Base-by-base conservation (phyloP, 92 coral and sea anemone genomes). In the Actinernus sp. region DNA sequence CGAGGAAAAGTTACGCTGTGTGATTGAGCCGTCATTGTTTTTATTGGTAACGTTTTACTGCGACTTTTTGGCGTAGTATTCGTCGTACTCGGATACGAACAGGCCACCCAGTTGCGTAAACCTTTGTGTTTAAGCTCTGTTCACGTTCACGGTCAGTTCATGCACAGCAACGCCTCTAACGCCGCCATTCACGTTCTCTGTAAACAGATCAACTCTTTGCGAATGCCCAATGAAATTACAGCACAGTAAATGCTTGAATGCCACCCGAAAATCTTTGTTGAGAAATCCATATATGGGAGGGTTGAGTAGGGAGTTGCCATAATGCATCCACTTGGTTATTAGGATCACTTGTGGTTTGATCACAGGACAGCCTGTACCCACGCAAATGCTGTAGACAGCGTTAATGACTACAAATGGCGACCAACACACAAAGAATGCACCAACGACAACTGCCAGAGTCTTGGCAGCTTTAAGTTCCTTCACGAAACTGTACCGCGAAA, bases 271-370 rank as follows among this genome's bases (percentile, higher is more conserved):
- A 55, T 86, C 98, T 17, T 58, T 53, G 59, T 90, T 86, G 81
- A 79, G 65, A 14, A 74, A 65, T 7, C 91, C 83, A 66, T 89
- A 93, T 17, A 93, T 93, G 4, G 88, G 60, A 29, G 98, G 98
- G 58, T 93, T 93, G 31, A 90, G 62, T 12, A 93, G 72, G 1
- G 97, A 90, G 71, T 90, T 93, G 17, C 89, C 91, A 47, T 93
- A 93, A 50, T 93, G 98, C 84, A 93, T 78, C 93, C 97, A 93
- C 66, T 93, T 89, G n/a, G 91, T 32, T 12, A 81, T 80, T 32
- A 86, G 38, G 3, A 93, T 90, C 2, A 82, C 48, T 14, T 74
- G 73, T 10, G 79, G 62, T 1, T 71, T 73, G 0, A 83, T 28
- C 3, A 43, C 30, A 2, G 86, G 82, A 26, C 97, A 93, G 10